Evolutionary conservation across 2,888 invertebrate species (phyloP).

Genomic region (Drosophila silvestris): DNA sequence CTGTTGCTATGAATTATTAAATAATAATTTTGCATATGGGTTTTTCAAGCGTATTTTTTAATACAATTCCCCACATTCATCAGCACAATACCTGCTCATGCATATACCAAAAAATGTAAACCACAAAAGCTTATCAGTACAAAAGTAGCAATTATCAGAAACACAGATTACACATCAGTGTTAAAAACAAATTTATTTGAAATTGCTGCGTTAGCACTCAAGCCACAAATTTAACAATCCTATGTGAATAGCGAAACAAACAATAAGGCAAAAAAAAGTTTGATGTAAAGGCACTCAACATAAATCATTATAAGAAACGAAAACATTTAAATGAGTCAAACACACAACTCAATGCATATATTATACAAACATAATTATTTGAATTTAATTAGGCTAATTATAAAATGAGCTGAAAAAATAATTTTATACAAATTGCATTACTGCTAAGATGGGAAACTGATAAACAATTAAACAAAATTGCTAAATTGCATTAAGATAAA

Average conservation of each 20-base stretch:
- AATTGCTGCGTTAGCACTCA: not conserved
- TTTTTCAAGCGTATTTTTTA: not conserved
- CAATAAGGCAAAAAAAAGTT: not conserved
- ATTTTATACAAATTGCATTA: not conserved
- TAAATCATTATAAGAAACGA: slow-evolving; percentile 2
- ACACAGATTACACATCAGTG: not conserved
- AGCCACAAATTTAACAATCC: not conserved
- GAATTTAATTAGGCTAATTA: slow-evolving; percentile 5
- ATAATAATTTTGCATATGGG: not conserved
- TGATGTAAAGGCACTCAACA: not conserved
- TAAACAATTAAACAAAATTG: not conserved
- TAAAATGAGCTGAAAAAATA: not conserved
- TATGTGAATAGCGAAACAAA: too few relatives aligned
- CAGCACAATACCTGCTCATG: slow-evolving; percentile 5
- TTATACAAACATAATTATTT: slow-evolving; percentile 1
- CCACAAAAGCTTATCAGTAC: slow-evolving; percentile 20
- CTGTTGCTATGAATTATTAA: not conserved
- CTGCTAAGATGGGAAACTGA: not conserved
- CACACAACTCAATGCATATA: slow-evolving; percentile 16
- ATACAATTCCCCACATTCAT: slow-evolving; percentile 13
- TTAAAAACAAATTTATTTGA: not conserved
- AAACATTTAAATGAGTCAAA: not conserved
- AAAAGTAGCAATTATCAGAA: not conserved
- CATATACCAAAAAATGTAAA: not conserved
- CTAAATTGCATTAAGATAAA: not conserved